Evolutionary conservation across 2,113 vertebrate species (phyloP).

Genomic region (Dasypus novemcinctus): DNA sequence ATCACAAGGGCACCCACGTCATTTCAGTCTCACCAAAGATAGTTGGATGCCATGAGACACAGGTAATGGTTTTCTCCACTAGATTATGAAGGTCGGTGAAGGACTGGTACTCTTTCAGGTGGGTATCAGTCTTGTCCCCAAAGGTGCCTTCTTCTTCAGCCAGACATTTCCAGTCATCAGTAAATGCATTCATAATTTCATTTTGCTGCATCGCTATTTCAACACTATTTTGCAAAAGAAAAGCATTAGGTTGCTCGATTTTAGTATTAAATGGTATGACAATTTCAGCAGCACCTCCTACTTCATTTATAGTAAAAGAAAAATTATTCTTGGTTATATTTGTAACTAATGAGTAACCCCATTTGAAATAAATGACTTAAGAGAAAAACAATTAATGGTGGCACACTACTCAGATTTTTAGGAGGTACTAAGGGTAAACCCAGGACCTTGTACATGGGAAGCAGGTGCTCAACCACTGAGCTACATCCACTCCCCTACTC

Average conservation of each 20-base stretch:
- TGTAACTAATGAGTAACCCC: not conserved
- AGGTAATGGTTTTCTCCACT: constrained; percentile 88
- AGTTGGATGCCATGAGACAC: constrained; percentile 91
- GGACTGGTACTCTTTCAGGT: constrained; percentile 88
- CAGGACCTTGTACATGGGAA: too few relatives aligned
- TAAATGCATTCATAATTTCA: constrained; percentile 89
- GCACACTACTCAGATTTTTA: not conserved
- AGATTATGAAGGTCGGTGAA: constrained; percentile 87
- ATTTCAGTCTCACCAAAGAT: constrained; percentile 86
- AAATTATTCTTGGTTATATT: not conserved
- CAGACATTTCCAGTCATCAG: constrained; percentile 88
- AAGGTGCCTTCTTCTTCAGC: constrained; percentile 82
- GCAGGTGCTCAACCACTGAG: too few relatives aligned
- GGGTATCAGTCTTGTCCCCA: constrained; percentile 81
- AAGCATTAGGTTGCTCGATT: not conserved
- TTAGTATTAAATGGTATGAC: not conserved
- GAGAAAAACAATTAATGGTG: not conserved
- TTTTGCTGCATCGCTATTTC: constrained; percentile 92
- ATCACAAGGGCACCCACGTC: not conserved
- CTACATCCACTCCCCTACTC: not conserved
- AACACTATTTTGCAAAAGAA: constrained; percentile 82
- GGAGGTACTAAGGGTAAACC: too few relatives aligned
- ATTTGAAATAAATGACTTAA: not conserved
- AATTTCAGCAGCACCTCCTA: not conserved
- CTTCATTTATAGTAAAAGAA: constrained; percentile 41